Evolutionary conservation across 2,113 vertebrate species (phyloP), one percentile per base, ranked within the genome.

Genomic region (Sylvilagus bachmani): DNA sequence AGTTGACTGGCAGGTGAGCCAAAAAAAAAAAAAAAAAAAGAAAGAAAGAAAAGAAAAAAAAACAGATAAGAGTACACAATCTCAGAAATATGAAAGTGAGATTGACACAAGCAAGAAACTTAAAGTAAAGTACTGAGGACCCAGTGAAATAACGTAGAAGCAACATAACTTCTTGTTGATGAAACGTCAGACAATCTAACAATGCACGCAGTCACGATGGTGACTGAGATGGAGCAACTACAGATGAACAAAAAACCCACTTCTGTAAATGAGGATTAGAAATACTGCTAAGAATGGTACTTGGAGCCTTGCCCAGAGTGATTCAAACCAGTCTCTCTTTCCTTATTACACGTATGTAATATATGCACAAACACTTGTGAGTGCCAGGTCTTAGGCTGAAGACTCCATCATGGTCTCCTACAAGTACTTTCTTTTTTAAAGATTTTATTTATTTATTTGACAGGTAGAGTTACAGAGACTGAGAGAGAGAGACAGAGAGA

Each of bases 61-160:
- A 91, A 70, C 22, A 1, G 19, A 8, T 24, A 62, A n/a, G 5
- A 81, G 66, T 36, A 31, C 6, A 71, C 84, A 89, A 87, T 4
- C n/a, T 55, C 16, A 55, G 71, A 74, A 73, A 83, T 51, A 78
- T 73, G 38, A 92, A 89, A 93, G 44, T 38, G 44, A 92, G 29
- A 61, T 2, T 19, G 62, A 92, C 22, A 24, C 58, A 92, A 91
- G 67, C 74, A 38, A 53, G 27, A 25, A 69, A 7, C 67, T 73
- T 17, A 38, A 80, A 53, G 84, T 24, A 78, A 86, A 95, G 67
- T 24, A 66, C 3, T 11, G 27, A 90, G 71, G 25, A 80, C 16
- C 3, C 36, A 36, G 27, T 11, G 14, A 67, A 77, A 6, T 71
- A 16, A 94, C 66, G 91, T 61, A 16, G 80, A 94, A 88, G 3